These are phyloP conservation scores for Manacus vitellinus DNA, from an alignment of 2,113 vertebrate genomes.

Conservation along the genomic window DNA sequence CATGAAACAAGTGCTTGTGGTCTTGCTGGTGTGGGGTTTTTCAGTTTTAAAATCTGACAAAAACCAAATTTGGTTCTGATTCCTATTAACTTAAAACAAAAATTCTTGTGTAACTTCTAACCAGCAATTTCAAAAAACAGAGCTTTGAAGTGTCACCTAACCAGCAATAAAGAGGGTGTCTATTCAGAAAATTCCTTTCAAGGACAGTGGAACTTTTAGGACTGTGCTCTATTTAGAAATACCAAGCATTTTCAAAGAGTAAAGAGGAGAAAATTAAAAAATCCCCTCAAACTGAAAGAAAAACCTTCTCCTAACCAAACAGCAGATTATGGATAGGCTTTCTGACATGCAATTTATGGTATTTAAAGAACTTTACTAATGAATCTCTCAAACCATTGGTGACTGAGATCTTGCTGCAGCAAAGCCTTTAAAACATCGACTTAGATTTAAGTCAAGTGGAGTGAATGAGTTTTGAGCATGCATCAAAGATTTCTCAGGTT, in stretches of 20 bases:
- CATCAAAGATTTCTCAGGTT: neutral
- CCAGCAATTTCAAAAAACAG: slow-evolving; percentile 22
- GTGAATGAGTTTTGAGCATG: neutral
- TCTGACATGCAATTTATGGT: slow-evolving; percentile 1
- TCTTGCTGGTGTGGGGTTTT: neutral
- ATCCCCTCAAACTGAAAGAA: slow-evolving; percentile 19
- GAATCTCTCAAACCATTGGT: neutral
- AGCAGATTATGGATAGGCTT: neutral
- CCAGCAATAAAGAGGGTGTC: neutral
- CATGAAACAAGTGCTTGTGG: slow-evolving; percentile 5
- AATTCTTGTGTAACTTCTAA: slow-evolving; percentile 25
- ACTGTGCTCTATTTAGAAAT: slow-evolving; percentile 14
- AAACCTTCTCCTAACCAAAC: neutral
- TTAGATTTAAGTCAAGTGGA: neutral
- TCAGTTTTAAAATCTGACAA: slow-evolving; percentile 12
- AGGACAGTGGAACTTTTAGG: slow-evolving; percentile 41
- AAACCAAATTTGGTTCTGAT: neutral
- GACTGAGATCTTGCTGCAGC: neutral
- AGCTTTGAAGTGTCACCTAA: slow-evolving; percentile 38
- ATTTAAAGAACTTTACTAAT: slow-evolving; percentile 36
- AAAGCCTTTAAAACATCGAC: slow-evolving; percentile 28
- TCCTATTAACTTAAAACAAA: slow-evolving; percentile 15
- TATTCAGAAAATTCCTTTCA: slow-evolving; percentile 24
- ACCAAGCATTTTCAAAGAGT: neutral
- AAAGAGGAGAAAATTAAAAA: neutral